Base-by-base conservation (phyloP, 2,888 invertebrate genomes). In the Euproctis similis region DNA sequence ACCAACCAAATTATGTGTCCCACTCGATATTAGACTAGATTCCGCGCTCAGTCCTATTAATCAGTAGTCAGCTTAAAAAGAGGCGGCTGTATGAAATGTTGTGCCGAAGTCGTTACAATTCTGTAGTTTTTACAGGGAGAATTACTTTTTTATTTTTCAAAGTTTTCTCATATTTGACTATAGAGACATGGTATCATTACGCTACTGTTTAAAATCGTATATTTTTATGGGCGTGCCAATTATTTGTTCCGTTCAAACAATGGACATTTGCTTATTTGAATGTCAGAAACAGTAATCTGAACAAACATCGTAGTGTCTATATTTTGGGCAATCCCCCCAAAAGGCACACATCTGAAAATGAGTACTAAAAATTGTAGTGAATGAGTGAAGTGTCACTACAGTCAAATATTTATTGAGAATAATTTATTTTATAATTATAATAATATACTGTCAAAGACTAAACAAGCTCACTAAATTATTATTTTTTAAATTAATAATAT, bases 101-200 rank as follows among this genome's bases (percentile, higher is more conserved):
- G 28, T 20, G 33, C 28, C 32, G 34, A 36, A 36, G 32, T 39
- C 22, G 31, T 39, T 36, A 30, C 33, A 26, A 29, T 22, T 37
- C 29, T 33, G 13, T 30, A 33, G 32, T 23, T 26, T 28, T 31
- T 38, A 38, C 36, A 41, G 38, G 41, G 33, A 36, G 33, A 36
- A n/a, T n/a, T n/a, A n/a, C n/a, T n/a, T n/a, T n/a, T 28, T 23
- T 18, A 24, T 25, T 33, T 30, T 5, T 10, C 9, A 21, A 26
- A 21, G 8, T 12, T 12, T n/a, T 12, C 3, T 23, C 4, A 12
- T 12, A 12, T 23, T 3, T 12, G 8, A 12, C n/a, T 13, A n/a
- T 23, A 23, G 12, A 23, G n/a, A 12, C 13, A 3, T 23, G 7
- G n/a, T n/a, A n/a, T 19, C 3, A n/a, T 6, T 19, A n/a, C 8